These are phyloP conservation scores for Gymnarchus niloticus DNA, from an alignment of 2,113 vertebrate genomes.

Conservation along the genomic window DNA sequence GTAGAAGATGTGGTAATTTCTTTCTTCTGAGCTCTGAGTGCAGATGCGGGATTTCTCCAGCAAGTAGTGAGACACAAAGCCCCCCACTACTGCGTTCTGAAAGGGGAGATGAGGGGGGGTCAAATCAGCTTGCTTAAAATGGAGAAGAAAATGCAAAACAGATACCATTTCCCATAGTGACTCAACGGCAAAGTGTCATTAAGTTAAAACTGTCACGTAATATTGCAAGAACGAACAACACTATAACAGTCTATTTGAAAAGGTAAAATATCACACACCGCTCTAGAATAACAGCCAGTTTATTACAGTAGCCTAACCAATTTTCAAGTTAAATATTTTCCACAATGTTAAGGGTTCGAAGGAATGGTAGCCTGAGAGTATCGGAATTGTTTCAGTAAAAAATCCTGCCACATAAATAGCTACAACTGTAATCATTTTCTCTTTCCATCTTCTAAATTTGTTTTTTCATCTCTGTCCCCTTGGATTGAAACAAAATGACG, in stretches of 20 bases:
- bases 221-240: not conserved
- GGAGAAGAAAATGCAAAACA: not conserved
- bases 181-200: not conserved
- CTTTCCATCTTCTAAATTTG: not conserved
- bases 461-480: not conserved
- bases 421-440: not conserved
- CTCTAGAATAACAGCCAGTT: not conserved
- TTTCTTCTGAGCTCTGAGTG: conserved; percentile 87
- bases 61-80: conserved; percentile 96
- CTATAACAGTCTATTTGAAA: not conserved
- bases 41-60: conserved; percentile 98
- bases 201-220: no score
- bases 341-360: no score
- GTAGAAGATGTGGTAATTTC: conserved; percentile 98
- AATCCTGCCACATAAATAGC: not conserved
- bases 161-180: not conserved
- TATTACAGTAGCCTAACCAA: no score
- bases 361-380: not conserved
- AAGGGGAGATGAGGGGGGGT: not conserved
- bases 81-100: conserved; percentile 88
- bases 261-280: not conserved
- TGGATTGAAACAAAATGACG: not conserved
- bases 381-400: not conserved
- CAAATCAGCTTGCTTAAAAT: not conserved
- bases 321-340: no score